Evolutionary conservation across 2,888 invertebrate genomes (phyloP).

Genomic region (Andrena trimmerana): DNA sequence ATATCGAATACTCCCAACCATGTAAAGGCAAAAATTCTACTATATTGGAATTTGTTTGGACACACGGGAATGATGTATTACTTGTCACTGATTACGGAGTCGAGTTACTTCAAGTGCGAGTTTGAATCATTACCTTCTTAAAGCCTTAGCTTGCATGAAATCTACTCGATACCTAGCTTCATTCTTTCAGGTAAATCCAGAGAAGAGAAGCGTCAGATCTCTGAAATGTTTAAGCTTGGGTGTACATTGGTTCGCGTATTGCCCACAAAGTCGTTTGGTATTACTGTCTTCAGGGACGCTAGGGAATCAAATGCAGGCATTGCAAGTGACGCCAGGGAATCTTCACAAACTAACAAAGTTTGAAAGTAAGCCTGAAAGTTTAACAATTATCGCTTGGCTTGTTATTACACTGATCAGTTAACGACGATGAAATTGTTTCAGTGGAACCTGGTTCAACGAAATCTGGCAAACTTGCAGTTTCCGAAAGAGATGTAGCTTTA

Average conservation of each 20-base stretch:
- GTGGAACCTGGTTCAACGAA: constrained; percentile 89
- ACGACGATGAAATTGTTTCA: constrained; percentile 76
- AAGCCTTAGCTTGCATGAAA: background rate
- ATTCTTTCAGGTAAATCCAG: constrained; percentile 85
- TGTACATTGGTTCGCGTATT: constrained; percentile 96
- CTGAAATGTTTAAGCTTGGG: constrained; percentile 88
- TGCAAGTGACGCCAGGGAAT: constrained; percentile 92
- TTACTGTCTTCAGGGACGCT: constrained; percentile 92
- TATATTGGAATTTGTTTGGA: constrained; percentile 97
- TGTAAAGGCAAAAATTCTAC: constrained; percentile 95
- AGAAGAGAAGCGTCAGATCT: constrained; percentile 86
- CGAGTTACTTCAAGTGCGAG: constrained; percentile 92
- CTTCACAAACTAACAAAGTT: constrained; percentile 95
- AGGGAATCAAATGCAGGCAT: constrained; percentile 93
- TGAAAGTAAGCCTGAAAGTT: constrained; percentile 88
- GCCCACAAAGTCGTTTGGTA: constrained; percentile 92
- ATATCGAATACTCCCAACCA: constrained; percentile 92
- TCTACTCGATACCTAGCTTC: constrained; percentile 23
- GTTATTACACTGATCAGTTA: too few relatives aligned
- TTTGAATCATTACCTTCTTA: background rate
- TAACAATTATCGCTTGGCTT: too few relatives aligned
- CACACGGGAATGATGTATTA: constrained; percentile 93
- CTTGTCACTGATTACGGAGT: constrained; percentile 96
- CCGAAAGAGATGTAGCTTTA: constrained; percentile 95
- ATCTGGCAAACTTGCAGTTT: constrained; percentile 87